A percentile compares a stretch with the other conserved stretches of the same genome.
These are phyloP conservation scores for Huso huso DNA, from an alignment of 2,797 vertebrate species.

Conservation along the genomic window DNA sequence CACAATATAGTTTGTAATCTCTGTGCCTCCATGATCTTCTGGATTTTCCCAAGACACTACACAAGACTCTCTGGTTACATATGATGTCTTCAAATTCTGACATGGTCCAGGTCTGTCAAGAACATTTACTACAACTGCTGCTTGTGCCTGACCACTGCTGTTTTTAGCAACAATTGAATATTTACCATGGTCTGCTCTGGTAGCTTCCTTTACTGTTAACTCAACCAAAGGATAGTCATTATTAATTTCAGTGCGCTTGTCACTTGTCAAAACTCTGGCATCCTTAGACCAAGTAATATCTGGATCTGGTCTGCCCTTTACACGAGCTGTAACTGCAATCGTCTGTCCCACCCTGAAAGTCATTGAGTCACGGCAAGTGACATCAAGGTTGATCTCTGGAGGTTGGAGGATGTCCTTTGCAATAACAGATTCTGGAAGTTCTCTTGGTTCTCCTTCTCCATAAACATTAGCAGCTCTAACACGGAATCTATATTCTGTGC, in stretches of 20 bases:
- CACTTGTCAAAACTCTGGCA: slow-evolving; percentile 72
- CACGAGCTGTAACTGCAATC: slow-evolving; percentile 78
- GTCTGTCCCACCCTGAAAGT: slow-evolving; percentile 91
- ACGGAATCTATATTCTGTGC: slow-evolving; percentile 89
- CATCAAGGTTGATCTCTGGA: slow-evolving; percentile 85
- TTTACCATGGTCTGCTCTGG: slow-evolving; percentile 90
- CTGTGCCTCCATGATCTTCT: slow-evolving; percentile 90
- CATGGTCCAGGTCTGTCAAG: slow-evolving; percentile 89
- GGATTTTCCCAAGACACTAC: slow-evolving; percentile 96
- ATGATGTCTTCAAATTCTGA: slow-evolving; percentile 82
- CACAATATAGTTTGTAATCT: slow-evolving; percentile 94
- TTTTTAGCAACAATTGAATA: slow-evolving; percentile 93
- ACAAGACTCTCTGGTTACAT: slow-evolving; percentile 87
- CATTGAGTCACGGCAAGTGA: slow-evolving; percentile 83
- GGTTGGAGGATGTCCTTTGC: slow-evolving; percentile 94
- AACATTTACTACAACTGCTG: slow-evolving; percentile 85
- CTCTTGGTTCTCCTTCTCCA: slow-evolving; percentile 93
- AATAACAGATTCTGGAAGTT: slow-evolving; percentile 78
- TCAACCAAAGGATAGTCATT: slow-evolving; percentile 82
- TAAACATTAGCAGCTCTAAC: slow-evolving; percentile 86
- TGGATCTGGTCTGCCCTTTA: slow-evolving; percentile 93
- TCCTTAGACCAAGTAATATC: slow-evolving; percentile 97
- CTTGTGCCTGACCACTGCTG: slow-evolving; percentile 89
- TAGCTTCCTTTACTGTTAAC: slow-evolving; percentile 76
- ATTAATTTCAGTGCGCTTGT: slow-evolving; percentile 72